These are phyloP conservation scores for Centropristis striata DNA, from an alignment of 2,113 vertebrate species.

Conservation along the genomic window DNA sequence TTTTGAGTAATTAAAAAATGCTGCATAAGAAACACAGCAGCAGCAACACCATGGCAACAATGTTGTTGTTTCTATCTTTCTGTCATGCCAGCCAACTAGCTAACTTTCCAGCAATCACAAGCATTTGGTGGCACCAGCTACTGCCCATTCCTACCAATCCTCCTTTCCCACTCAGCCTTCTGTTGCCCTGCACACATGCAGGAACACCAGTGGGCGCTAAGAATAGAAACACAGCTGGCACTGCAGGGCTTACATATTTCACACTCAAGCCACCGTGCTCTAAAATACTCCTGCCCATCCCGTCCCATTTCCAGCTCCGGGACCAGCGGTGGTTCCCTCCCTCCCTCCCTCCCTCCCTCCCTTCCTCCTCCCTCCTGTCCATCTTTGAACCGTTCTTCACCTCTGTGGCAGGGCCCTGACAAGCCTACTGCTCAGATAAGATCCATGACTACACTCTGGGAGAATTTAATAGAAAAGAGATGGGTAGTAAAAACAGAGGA, in stretches of 20 bases:
- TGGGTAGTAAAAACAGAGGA: constrained; percentile 48
- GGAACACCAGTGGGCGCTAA: constrained; percentile 78
- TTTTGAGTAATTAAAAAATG: too few species aligned
- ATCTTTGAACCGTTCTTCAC: constrained; percentile 79
- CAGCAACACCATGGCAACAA: not conserved
- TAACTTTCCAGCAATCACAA: constrained; percentile 53
- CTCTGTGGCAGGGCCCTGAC: constrained; percentile 64
- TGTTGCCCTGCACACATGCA: constrained; percentile 73
- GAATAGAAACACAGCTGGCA: constrained; percentile 87
- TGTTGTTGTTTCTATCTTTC: not conserved
- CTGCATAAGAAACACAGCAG: not conserved
- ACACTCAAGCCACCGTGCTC: constrained; percentile 79
- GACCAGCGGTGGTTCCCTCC: constrained; percentile 64
- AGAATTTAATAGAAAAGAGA: constrained; percentile 62
- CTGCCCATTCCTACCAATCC: constrained; percentile 68
- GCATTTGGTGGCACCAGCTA: constrained; percentile 45
- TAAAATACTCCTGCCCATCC: constrained; percentile 78
- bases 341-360: constrained; percentile 8
- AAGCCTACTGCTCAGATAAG: constrained; percentile 69
- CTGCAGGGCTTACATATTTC: constrained; percentile 84
- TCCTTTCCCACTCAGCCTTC: constrained; percentile 68
- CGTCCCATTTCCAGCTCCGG: constrained; percentile 65
- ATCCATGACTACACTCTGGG: constrained; percentile 56
- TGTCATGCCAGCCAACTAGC: constrained; percentile 40
- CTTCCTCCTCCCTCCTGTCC: not conserved